Conservation (phyloP, 2,888 invertebrate species). For the Timandra comae region DNA sequence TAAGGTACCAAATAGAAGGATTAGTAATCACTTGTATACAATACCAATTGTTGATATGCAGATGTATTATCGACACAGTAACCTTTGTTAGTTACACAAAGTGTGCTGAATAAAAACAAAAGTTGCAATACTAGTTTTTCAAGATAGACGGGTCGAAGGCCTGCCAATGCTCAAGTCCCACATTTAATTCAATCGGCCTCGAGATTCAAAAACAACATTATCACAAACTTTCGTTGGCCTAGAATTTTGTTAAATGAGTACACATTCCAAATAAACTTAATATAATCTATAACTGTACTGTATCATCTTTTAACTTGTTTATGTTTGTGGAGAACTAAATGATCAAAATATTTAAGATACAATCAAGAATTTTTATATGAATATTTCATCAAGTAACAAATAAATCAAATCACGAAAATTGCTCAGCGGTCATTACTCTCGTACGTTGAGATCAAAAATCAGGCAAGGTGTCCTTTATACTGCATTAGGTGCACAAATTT, state of each 20-base stretch:
- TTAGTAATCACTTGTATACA: too few relatives aligned
- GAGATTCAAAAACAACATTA: conserved; percentile 30
- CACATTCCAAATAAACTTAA: too few relatives aligned
- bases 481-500: conserved; percentile 22
- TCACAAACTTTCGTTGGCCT: conserved; percentile 44
- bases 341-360: too few relatives aligned
- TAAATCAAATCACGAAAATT: conserved; percentile 4
- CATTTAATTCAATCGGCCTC: conserved; percentile 55
- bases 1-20: too few relatives aligned
- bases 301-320: too few relatives aligned
- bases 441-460: conserved; percentile 20
- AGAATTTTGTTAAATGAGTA: too few relatives aligned
- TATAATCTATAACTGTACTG: too few relatives aligned
- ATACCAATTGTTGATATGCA: too few relatives aligned
- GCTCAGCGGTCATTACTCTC: conserved; percentile 18
- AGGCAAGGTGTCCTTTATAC: conserved; percentile 32
- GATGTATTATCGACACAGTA: conserved; percentile 24
- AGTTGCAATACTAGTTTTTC: conserved; percentile 66
- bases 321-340: too few relatives aligned
- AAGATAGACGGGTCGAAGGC: conserved; percentile 54
- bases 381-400: too few relatives aligned
- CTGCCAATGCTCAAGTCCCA: conserved; percentile 38
- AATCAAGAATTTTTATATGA: too few relatives aligned
- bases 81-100: conserved; percentile 34
- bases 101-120: conserved; percentile 62